A percentile compares a stretch with the other conserved stretches of the same genome.
Conservation (phyloP, 2,113 vertebrate genomes). For the Neoarius graeffei region DNA sequence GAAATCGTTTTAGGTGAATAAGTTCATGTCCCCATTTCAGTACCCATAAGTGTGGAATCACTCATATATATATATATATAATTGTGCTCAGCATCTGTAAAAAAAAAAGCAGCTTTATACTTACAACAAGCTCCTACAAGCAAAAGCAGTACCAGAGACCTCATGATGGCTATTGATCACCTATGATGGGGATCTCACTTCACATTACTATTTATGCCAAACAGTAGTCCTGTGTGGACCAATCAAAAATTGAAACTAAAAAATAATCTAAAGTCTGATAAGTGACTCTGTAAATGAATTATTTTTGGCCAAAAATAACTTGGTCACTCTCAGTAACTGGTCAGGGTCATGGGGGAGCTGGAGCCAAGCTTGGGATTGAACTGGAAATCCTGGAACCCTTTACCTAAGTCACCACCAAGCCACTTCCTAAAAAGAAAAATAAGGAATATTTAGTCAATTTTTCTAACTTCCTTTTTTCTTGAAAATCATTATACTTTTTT, state of each 20-base stretch:
- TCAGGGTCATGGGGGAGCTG: neutral
- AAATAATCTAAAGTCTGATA: slow-evolving; percentile 28
- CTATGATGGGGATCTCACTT: slow-evolving; percentile 4
- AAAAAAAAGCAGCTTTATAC: slow-evolving; percentile 36
- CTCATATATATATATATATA: too few relatives aligned
- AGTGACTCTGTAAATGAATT: slow-evolving; percentile 46
- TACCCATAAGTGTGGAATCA: too few relatives aligned
- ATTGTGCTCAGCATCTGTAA: neutral
- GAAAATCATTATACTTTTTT: neutral
- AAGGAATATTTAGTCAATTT: neutral
- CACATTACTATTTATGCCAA: slow-evolving; percentile 19
- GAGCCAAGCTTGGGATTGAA: neutral
- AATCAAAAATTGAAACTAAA: neutral
- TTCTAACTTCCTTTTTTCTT: neutral
- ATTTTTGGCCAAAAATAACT: neutral
- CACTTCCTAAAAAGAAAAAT: neutral
- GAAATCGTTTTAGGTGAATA: too few relatives aligned
- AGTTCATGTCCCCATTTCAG: too few relatives aligned
- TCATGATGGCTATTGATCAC: slow-evolving; percentile 64
- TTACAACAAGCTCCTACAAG: slow-evolving; percentile 72
- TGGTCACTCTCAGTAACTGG: too few relatives aligned
- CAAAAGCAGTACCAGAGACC: slow-evolving; percentile 72
- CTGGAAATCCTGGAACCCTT: neutral
- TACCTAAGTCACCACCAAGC: neutral
- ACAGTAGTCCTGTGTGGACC: neutral